Evolutionary conservation across 2,797 vertebrate species (phyloP), one percentile per base, ranked within the genome.

Genomic region (Orestias chungarensis): DNA sequence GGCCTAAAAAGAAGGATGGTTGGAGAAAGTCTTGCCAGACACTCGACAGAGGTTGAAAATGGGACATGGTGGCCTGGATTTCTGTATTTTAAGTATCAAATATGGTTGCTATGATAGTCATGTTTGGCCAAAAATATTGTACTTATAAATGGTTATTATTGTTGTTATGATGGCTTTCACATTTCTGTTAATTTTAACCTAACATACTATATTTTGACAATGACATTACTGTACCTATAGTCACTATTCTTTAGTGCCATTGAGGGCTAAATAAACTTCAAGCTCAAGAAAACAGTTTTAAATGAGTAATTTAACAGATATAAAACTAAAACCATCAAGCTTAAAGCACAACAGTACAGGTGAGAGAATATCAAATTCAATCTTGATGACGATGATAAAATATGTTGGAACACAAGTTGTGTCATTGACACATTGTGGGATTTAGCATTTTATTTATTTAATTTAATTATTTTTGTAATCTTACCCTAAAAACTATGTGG

Each of bases 1-100:
- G 10, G 42, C 65, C 49, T 62, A 52, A 38, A 78, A 66, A 38
- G n/a, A n/a, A 57, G 18, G 18, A 70, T 38, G 71, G 74, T 47
- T 55, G 49, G 54, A 27, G 27, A 20, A 77, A 23, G 27, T 57
- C 65, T 74, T 27, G 25, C 3, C 43, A 62, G 31, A 66, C 68
- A 40, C 27, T 25, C 17, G 14, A 33, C 2, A 46, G 27, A 52
- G 64, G 33, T n/a, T 46, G 47, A 33, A 78, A 46, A 52, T n/a
- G 23, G 54, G 23, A n/a, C 27, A 8, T 14, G 27, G 17, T 52
- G 33, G 49, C 35, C 42, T 66, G 23, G 33, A 1, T 44, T 43
- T 5, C 49, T 14, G 33, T 12, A 12, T 35, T 50, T 47, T 25
- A 9, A 31, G 12, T 40, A 27, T 43, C 2, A 2, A 18, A 47